Evolutionary conservation across 2,888 invertebrate genomes (phyloP), one percentile per base, ranked within the genome.

Genomic region (Xestia c-nigrum): DNA sequence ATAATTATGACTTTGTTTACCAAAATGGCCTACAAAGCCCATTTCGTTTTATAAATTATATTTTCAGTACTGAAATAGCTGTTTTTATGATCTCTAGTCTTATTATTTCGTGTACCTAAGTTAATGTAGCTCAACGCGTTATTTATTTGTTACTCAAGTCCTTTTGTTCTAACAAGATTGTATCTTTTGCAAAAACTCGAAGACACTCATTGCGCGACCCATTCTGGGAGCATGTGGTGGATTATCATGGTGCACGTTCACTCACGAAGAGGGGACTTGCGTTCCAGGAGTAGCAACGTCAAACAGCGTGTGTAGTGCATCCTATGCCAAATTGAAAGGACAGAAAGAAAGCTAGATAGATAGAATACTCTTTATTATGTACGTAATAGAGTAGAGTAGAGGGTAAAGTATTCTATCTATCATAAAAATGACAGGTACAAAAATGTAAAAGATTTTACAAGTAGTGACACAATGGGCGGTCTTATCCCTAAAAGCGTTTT

Each of bases 1-100:
- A n/a, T 70, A 38, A 57, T 79, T 50, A 21, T 21, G n/a, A 55
- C 38, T 77, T 55, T 55, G n/a, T 40, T 5, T 65, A 65, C 40
- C 47, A 43, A 65, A 76, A 72, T 65, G 55, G 31, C n/a, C 38
- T 65, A 65, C 31, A 38, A 24, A 46, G 2, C 31, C 40, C 43
- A 59, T 72, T 78, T 43, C 31, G n/a, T 64, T n/a, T n/a, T 16
- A 40, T 40, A 63, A 52, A 66, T 77, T 12, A 31, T 40, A 5
- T 6, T 24, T 52, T 46, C 21, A 24, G 31, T 21, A 46, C 38
- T 10, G 9, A 61, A 40, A 50, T 46, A 78, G 24, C 16, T 57
- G 12, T 69, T 63, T 73, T 38, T 21, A 78, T 61, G 21, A 63
- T 63, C 16, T 16, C 40, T 14, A 14, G 43, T 61, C 2, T 24